Conservation (phyloP, 1,140 invertebrate genomes). For the Mycetomoellerius zeteki region DNA sequence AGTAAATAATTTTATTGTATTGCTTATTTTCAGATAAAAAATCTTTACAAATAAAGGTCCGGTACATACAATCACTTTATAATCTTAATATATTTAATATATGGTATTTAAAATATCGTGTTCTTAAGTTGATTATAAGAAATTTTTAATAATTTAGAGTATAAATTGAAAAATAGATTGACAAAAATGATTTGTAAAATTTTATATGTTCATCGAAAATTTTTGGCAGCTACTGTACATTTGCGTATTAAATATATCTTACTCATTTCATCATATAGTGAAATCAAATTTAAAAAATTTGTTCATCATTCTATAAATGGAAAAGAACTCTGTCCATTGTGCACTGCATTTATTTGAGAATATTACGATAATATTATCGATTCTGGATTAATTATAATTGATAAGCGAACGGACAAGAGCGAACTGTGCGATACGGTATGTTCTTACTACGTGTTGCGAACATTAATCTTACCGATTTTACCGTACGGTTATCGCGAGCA, state of each 20-base stretch:
- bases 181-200: too few species aligned
- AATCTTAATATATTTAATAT: too few species aligned
- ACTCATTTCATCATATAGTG: background rate
- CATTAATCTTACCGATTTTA: conserved; percentile 36
- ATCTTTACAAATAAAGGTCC: too few species aligned
- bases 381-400: conserved; percentile 32
- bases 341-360: background rate
- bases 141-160: too few species aligned
- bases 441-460: background rate
- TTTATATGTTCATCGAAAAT: too few species aligned
- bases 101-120: too few species aligned
- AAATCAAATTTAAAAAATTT: background rate
- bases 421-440: background rate
- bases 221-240: background rate
- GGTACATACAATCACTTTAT: too few species aligned
- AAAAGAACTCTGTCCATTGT: background rate
- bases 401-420: background rate
- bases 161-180: too few species aligned
- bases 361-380: background rate
- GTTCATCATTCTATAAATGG: background rate
- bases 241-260: background rate
- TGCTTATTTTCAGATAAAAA: too few species aligned
- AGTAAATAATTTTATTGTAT: too few species aligned
- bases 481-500: background rate
- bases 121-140: too few species aligned